These are phyloP conservation scores for Eublepharis macularius DNA, from an alignment of 2,113 vertebrate genomes.

Conservation along the genomic window DNA sequence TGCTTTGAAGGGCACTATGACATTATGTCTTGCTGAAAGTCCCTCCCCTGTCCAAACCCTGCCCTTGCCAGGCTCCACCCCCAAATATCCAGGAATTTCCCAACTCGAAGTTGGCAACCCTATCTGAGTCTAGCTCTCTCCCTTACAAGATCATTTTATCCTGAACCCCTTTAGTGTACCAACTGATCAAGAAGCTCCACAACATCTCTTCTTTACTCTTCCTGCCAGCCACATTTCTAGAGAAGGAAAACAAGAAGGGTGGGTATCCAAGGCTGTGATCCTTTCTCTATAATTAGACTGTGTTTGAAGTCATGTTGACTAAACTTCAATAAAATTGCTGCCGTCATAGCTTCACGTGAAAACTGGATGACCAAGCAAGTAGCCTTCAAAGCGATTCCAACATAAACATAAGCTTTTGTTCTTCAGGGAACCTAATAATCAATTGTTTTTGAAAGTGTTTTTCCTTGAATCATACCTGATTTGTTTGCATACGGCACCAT, in stretches of 20 bases:
- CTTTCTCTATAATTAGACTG: conserved; percentile 57
- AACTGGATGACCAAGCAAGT: conserved; percentile 15
- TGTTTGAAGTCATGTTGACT: conserved; percentile 53
- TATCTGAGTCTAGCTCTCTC: too few relatives aligned
- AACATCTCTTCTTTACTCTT: neutral
- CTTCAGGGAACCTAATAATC: conserved; percentile 40
- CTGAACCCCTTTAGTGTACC: neutral
- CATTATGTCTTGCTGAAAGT: too few relatives aligned
- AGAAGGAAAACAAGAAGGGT: neutral
- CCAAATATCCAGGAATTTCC: too few relatives aligned
- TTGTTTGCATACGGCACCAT: neutral
- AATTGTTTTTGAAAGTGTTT: conserved; percentile 26
- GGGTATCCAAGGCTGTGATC: conserved; percentile 31
- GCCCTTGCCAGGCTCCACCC: too few relatives aligned
- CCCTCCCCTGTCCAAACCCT: too few relatives aligned
- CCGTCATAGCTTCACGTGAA: conserved; percentile 25
- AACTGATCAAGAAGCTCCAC: too few relatives aligned
- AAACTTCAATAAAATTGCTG: conserved; percentile 58
- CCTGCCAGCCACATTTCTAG: neutral
- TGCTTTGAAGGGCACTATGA: too few relatives aligned
- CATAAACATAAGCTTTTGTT: conserved; percentile 30
- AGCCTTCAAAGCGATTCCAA: conserved; percentile 45
- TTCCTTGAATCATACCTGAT: neutral
- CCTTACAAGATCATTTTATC: neutral
- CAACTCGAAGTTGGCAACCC: too few relatives aligned